Conservation (phyloP, 2,888 invertebrate species). For the Sialis lutaria region DNA sequence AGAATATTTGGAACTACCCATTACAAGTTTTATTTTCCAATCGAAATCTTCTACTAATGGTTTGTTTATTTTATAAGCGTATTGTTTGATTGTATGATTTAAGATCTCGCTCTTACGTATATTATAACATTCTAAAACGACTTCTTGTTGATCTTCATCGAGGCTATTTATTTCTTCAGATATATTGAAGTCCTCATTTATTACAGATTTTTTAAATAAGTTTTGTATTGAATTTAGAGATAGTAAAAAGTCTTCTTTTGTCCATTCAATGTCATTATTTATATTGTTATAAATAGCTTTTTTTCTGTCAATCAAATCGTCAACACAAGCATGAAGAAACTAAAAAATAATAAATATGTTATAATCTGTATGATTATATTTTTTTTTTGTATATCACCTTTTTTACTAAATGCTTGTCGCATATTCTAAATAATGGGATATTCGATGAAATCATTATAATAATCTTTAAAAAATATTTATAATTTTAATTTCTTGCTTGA, state of each 20-base stretch:
- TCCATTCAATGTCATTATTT: constrained; percentile 21
- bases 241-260: constrained; percentile 17
- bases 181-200: constrained; percentile 10
- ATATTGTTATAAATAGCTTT: constrained; percentile 15
- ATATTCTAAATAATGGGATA: neutral
- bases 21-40: constrained; percentile 33
- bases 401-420: neutral
- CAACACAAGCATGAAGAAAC: constrained; percentile 23
- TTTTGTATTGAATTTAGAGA: constrained; percentile 18
- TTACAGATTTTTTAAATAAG: constrained; percentile 15
- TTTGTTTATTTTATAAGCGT: constrained; percentile 19
- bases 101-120: constrained; percentile 20
- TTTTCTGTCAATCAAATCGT: constrained; percentile 18
- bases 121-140: constrained; percentile 18
- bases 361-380: neutral
- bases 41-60: constrained; percentile 27
- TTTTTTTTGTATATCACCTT: neutral
- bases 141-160: constrained; percentile 10
- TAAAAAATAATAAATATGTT: constrained; percentile 11
- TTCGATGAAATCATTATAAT: neutral
- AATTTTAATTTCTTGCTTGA: too few species aligned
- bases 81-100: constrained; percentile 15
- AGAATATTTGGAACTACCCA: constrained; percentile 31
- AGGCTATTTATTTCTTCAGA: constrained; percentile 12
- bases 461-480: neutral